Conservation (phyloP, 2,113 vertebrate species). For the Dasyornis broadbenti region DNA sequence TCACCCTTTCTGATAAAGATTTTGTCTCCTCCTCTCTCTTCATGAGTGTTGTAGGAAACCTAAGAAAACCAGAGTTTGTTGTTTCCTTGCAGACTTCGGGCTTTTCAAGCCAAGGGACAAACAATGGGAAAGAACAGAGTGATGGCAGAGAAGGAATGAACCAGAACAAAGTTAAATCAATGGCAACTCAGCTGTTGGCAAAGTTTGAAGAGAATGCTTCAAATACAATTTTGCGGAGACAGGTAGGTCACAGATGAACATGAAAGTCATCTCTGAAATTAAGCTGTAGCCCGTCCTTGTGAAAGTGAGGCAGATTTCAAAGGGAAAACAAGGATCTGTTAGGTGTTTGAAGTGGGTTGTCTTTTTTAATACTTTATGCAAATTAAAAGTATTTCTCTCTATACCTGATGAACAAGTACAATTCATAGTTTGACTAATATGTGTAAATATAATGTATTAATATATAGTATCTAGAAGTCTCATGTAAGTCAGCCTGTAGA, state of each 20-base stretch:
- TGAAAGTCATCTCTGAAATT: not conserved
- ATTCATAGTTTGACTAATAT: not conserved
- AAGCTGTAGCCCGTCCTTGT: not conserved
- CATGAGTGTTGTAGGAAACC: not conserved
- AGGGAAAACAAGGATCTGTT: not conserved
- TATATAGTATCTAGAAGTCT: not conserved
- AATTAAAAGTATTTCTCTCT: not conserved
- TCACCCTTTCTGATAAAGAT: not conserved
- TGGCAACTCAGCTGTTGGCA: constrained; percentile 89
- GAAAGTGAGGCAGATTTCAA: not conserved
- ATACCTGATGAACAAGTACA: not conserved
- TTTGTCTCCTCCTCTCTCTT: not conserved
- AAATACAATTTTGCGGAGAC: constrained; percentile 71
- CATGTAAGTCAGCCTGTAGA: not conserved
- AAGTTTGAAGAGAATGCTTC: constrained; percentile 89
- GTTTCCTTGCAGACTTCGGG: constrained; percentile 71
- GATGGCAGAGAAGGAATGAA: constrained; percentile 72
- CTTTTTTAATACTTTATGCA: not conserved
- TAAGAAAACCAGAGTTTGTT: not conserved
- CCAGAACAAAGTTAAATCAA: constrained; percentile 93
- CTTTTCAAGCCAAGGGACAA: constrained; percentile 66
- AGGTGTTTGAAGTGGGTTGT: not conserved
- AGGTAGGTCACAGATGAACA: constrained; percentile 72
- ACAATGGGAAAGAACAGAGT: constrained; percentile 55
- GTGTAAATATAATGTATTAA: not conserved